Conservation (phyloP, 1,140 invertebrate genomes). For the Drosophila navojoa region DNA sequence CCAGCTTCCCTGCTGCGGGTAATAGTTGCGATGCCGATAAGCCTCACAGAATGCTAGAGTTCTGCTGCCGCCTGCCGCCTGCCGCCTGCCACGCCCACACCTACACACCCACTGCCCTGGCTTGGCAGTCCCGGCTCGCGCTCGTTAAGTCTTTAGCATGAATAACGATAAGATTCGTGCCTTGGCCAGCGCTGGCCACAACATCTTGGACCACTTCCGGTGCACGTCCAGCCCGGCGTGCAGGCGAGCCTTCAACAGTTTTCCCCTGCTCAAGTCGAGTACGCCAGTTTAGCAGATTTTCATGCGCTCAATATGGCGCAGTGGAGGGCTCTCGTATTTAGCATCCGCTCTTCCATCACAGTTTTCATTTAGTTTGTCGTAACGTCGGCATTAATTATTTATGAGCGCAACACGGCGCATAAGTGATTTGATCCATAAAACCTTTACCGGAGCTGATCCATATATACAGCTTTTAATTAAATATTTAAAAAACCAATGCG, state of each 20-base stretch:
- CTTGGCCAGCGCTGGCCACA: constrained; percentile 48
- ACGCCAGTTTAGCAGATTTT: constrained; percentile 71
- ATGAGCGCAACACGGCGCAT: constrained; percentile 68
- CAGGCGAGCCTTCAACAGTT: neutral
- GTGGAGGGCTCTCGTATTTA: constrained; percentile 28
- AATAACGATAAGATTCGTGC: constrained; percentile 81
- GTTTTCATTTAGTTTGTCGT: constrained; percentile 65
- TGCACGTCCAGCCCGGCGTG: constrained; percentile 17
- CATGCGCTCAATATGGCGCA: constrained; percentile 74
- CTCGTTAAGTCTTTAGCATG: constrained; percentile 83
- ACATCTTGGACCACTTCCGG: constrained; percentile 58
- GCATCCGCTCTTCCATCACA: constrained; percentile 16
- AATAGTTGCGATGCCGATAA: constrained; percentile 71
- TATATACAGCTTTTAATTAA: constrained; percentile 64
- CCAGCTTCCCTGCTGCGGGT: constrained; percentile 55
- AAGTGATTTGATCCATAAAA: constrained; percentile 67
- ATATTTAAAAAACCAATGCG: constrained; percentile 1
- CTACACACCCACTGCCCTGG: neutral
- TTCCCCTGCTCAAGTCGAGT: constrained; percentile 58
- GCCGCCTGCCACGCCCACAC: too few relatives aligned
- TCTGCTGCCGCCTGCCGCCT: neutral
- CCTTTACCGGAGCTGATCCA: constrained; percentile 49
- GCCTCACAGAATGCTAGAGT: constrained; percentile 27
- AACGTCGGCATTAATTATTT: constrained; percentile 78
- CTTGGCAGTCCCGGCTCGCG: constrained; percentile 33